A percentile compares a stretch with the other conserved stretches of the same genome.
phyloP scores from a whole-genome alignment of 2,113 vertebrate genomes.

The Callospermophilus lateralis region DNA sequence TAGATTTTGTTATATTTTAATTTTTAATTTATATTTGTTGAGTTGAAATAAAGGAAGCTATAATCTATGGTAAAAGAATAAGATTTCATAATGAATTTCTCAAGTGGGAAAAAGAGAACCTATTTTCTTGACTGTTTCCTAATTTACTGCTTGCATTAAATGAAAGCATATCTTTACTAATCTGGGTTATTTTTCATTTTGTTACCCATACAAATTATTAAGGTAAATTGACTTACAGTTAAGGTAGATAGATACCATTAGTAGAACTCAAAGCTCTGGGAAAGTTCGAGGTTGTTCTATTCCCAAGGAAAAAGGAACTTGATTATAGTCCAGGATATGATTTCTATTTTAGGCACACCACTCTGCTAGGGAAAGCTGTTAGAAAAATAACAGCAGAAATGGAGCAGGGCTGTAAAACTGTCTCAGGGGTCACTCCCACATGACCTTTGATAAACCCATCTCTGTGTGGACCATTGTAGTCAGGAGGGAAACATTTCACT shows the following conservation, averaged over 20 bases:
- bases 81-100: neutral
- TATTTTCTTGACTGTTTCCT: neutral
- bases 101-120: neutral
- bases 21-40: conserved; percentile 22
- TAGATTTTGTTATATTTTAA: neutral
- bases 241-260: neutral
- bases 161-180: neutral
- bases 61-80: neutral
- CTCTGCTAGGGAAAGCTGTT: neutral
- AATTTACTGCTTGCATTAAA: neutral
- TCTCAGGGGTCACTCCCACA: neutral
- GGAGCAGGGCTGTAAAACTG: neutral
- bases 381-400: neutral
- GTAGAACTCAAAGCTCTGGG: neutral
- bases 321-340: neutral
- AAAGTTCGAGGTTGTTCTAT: conserved; percentile 24
- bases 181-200: neutral
- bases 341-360: neutral
- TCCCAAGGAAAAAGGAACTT: neutral
- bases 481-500: neutral
- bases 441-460: neutral
- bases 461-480: neutral
- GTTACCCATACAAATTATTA: neutral
- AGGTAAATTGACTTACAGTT: neutral
- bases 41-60: neutral